Conservation (phyloP, 1,140 invertebrate species). For the Oedothorax gibbosus region DNA sequence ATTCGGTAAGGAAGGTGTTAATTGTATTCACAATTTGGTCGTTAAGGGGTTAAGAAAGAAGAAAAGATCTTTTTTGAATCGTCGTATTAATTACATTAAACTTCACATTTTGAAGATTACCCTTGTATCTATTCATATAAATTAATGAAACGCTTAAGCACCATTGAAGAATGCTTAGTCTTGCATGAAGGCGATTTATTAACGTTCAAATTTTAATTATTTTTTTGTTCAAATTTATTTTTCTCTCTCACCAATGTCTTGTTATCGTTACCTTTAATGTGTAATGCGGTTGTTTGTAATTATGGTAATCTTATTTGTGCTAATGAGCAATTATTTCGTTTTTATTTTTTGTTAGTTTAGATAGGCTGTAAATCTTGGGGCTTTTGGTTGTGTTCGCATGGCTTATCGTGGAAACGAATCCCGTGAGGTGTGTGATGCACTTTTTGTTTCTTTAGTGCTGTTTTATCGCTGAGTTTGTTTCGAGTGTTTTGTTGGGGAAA, state of each 20-base stretch:
- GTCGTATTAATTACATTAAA: too few species aligned
- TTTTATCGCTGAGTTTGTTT: too few species aligned
- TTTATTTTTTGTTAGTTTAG: constrained; percentile 5
- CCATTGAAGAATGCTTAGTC: constrained; percentile 5
- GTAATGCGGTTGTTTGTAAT: constrained; percentile 43
- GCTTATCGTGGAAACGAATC: background rate
- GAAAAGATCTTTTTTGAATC: too few species aligned
- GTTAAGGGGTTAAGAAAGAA: too few species aligned
- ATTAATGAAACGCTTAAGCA: too few species aligned
- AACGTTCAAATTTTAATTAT: background rate
- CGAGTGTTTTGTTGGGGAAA: too few species aligned
- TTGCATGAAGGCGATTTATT: constrained; percentile 6
- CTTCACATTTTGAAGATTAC: too few species aligned
- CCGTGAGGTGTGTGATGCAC: too few species aligned
- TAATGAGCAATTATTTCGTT: constrained; percentile 20
- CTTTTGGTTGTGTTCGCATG: background rate
- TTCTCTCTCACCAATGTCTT: background rate
- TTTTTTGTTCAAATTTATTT: constrained; percentile 15
- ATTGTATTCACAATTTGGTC: too few species aligned
- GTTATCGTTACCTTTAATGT: constrained; percentile 38
- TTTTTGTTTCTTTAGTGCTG: too few species aligned
- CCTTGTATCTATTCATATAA: too few species aligned
- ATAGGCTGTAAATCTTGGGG: background rate
- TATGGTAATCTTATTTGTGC: constrained; percentile 29
- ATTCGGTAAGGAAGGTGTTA: too few species aligned